A percentile compares a stretch with the other conserved stretches of the same genome.
phyloP scores from a whole-genome alignment of 2,113 vertebrate species.

The Malurus melanocephalus region DNA sequence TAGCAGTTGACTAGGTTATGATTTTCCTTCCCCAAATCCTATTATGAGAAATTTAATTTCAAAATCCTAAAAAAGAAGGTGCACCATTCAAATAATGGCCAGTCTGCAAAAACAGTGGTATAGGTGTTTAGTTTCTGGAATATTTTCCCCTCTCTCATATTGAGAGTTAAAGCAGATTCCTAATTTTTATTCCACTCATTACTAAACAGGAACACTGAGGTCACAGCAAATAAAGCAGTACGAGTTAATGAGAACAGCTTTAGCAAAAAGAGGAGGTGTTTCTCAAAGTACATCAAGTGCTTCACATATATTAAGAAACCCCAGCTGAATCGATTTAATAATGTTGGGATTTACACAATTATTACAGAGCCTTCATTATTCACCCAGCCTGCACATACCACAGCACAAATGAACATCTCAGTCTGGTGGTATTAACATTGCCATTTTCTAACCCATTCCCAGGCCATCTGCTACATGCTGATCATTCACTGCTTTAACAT shows the following conservation, averaged over 20 bases:
- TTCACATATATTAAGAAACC: conserved; percentile 83
- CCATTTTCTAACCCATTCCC: conserved; percentile 81
- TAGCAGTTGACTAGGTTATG: neutral
- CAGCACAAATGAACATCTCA: conserved; percentile 82
- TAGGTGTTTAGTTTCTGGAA: conserved; percentile 27
- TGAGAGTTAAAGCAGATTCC: conserved; percentile 61
- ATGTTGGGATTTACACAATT: conserved; percentile 88
- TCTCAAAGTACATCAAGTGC: conserved; percentile 76
- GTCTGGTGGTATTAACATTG: conserved; percentile 81
- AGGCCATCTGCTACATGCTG: conserved; percentile 80
- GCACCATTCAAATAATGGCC: conserved; percentile 4
- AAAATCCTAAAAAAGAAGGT: neutral
- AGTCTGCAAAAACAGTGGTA: neutral
- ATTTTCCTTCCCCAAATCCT: neutral
- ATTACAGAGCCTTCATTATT: conserved; percentile 85
- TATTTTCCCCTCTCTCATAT: conserved; percentile 46
- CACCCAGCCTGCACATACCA: conserved; percentile 75
- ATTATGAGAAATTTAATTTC: neutral
- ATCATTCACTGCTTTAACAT: conserved; percentile 79
- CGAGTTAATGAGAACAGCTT: conserved; percentile 83
- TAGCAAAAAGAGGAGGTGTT: conserved; percentile 77
- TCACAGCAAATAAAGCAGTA: conserved; percentile 79
- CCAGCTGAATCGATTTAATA: conserved; percentile 84
- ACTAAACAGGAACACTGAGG: conserved; percentile 75
- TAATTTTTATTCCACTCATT: conserved; percentile 77